phyloP scores from a whole-genome alignment of 2,797 vertebrate species.

The Rhinella marina region DNA sequence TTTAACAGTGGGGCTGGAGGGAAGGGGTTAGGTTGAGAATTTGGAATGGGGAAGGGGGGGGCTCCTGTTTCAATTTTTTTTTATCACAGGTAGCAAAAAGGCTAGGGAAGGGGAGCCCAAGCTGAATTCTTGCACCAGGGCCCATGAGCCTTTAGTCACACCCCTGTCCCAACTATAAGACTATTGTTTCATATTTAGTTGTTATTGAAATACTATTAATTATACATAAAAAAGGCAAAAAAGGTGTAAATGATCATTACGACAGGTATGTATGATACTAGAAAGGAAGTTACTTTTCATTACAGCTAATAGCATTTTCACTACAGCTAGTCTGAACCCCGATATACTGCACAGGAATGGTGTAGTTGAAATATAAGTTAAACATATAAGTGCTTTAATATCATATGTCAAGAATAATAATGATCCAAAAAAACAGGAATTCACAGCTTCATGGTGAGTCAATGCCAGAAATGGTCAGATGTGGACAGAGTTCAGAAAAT shows the following conservation, averaged over 20 bases:
- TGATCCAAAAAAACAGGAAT: neutral
- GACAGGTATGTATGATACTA: neutral
- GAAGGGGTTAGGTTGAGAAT: no score
- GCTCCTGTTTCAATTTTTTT: no score
- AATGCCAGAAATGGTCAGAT: neutral
- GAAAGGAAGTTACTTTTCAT: neutral
- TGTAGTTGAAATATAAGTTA: conserved; percentile 27
- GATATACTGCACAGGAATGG: neutral
- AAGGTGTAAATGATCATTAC: neutral
- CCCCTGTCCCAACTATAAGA: no score
- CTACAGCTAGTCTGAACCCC: neutral
- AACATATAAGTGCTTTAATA: conserved; percentile 53
- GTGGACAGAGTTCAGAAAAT: neutral
- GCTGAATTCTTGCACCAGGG: no score
- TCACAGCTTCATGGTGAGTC: conserved; percentile 45
- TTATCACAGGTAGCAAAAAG: no score
- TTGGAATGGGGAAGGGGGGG: no score
- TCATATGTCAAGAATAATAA: neutral
- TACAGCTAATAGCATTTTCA: conserved; percentile 9
- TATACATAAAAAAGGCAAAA: neutral
- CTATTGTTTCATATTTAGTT: neutral
- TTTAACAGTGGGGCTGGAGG: no score
- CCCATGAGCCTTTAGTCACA: no score
- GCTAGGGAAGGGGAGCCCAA: no score
- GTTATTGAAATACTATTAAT: conserved; percentile 2